phyloP scores from a whole-genome alignment of 30 jellyfish, hydroid and myxozoan species.

The Aurelia aurita region DNA sequence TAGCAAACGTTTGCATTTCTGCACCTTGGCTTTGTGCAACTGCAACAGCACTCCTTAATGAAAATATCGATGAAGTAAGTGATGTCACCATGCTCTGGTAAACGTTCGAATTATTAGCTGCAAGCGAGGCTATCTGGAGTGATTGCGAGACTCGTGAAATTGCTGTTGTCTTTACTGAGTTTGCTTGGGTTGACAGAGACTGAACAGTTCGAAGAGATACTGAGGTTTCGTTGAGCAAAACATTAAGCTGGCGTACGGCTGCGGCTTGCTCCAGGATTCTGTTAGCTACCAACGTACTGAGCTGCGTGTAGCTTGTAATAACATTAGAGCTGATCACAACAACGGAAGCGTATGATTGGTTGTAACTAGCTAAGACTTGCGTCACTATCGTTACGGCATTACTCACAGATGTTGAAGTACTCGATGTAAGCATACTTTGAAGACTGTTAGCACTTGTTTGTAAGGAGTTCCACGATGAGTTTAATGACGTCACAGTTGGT shows the following conservation, averaged over 20 bases:
- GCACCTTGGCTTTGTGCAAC: constrained; percentile 66
- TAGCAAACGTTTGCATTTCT: constrained; percentile 55
- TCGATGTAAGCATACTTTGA: constrained; percentile 44
- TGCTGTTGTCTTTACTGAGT: constrained; percentile 63
- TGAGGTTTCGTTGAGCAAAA: constrained; percentile 64
- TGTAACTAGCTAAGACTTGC: constrained; percentile 65
- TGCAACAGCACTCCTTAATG: constrained; percentile 52
- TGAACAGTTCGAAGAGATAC: constrained; percentile 68
- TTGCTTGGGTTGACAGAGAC: constrained; percentile 44
- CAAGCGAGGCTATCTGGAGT: constrained; percentile 72
- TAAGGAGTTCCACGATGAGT: constrained; percentile 71
- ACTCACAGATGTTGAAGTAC: constrained; percentile 42
- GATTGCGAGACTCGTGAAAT: constrained; percentile 72
- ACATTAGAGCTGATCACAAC: constrained; percentile 58
- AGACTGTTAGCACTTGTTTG: constrained; percentile 55
- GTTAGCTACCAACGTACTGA: constrained; percentile 65
- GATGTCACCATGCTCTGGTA: constrained; percentile 46
- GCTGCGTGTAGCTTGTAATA: constrained; percentile 58
- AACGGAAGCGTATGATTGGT: constrained; percentile 73
- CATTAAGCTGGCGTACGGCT: constrained; percentile 79
- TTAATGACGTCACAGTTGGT: constrained; percentile 55
- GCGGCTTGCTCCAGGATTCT: constrained; percentile 78
- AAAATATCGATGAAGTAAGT: constrained; percentile 59
- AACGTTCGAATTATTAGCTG: constrained; percentile 75
- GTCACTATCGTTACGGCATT: constrained; percentile 28